These are phyloP conservation scores for Lichenostomus cassidix DNA, from an alignment of 2,113 vertebrate genomes.

Conservation along the genomic window DNA sequence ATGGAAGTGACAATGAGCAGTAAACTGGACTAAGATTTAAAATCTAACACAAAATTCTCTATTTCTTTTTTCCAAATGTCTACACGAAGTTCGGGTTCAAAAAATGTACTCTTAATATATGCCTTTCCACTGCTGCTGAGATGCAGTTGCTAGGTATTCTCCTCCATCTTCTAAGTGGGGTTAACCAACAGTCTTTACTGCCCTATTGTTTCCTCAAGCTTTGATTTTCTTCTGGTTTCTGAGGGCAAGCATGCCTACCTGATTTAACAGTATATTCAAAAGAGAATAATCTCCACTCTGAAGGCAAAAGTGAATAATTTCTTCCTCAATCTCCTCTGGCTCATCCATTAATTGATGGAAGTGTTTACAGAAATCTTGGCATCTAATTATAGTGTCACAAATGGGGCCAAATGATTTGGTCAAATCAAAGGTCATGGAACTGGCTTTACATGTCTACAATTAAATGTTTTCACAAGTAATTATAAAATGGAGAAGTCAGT, in stretches of 20 bases:
- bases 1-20: neutral
- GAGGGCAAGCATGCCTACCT: neutral
- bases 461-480: neutral
- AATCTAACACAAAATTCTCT: neutral
- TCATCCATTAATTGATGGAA: neutral
- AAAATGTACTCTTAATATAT: neutral
- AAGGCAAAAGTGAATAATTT: neutral
- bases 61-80: neutral
- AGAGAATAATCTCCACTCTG: neutral
- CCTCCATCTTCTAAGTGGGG: neutral
- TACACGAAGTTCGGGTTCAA: neutral
- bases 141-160: neutral
- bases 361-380: neutral
- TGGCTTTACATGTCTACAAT: neutral
- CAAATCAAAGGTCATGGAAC: neutral
- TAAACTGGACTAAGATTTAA: neutral
- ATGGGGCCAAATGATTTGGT: neutral
- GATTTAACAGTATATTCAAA: neutral
- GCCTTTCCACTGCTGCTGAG: neutral
- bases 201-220: neutral
- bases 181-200: neutral
- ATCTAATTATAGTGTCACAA: neutral
- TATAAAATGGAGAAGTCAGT: neutral
- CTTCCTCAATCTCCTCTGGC: neutral
- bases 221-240: neutral